Percentiles rank a stretch among this genome's conserved stretches.
These are phyloP conservation scores for Trinorchestia longiramus DNA, from an alignment of 1,140 invertebrate genomes.

Conservation along the genomic window DNA sequence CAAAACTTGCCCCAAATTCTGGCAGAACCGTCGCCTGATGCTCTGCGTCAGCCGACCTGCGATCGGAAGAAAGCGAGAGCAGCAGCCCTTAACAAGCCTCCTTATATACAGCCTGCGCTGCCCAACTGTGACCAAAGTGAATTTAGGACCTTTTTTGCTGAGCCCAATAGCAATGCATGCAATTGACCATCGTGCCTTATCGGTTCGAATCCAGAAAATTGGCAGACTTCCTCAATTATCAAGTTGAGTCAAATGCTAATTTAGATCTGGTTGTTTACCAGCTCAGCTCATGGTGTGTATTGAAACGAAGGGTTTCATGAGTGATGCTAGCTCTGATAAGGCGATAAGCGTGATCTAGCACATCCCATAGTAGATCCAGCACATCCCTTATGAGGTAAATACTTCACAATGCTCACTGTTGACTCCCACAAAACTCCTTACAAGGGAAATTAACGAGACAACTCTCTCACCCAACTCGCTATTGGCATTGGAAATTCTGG, in stretches of 20 bases:
- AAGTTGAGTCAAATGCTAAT: slow-evolving; percentile 51
- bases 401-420: not conserved
- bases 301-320: not conserved
- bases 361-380: not conserved
- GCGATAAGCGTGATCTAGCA: slow-evolving; percentile 17
- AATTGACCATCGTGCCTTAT: slow-evolving; percentile 53
- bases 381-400: not conserved
- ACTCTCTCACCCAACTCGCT: not conserved
- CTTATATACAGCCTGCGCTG: not conserved
- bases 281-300: not conserved
- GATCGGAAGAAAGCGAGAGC: slow-evolving; percentile 5
- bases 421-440: not conserved
- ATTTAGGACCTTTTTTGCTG: slow-evolving; percentile 6
- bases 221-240: slow-evolving; percentile 50
- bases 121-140: slow-evolving; percentile 45
- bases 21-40: not conserved
- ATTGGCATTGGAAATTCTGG: not conserved
- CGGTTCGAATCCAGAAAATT: slow-evolving; percentile 48
- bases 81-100: not conserved
- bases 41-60: not conserved
- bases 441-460: slow-evolving; percentile 21
- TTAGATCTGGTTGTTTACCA: slow-evolving; percentile 26
- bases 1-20: not conserved
- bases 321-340: not conserved
- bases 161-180: slow-evolving; percentile 43